Conservation (phyloP, 2,113 vertebrate genomes). For the Hippocampus zosterae region DNA sequence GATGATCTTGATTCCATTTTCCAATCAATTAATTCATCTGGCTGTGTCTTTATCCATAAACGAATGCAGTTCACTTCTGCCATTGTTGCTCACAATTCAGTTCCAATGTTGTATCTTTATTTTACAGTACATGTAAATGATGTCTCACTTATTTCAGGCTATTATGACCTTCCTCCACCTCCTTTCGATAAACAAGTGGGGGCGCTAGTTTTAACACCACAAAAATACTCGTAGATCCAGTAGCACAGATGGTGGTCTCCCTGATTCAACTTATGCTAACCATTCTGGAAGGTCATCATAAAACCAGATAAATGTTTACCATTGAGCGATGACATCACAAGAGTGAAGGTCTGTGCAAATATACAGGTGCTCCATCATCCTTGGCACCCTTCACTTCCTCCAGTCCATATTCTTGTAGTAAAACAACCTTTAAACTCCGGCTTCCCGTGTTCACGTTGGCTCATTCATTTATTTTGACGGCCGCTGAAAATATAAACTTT, state of each 20-base stretch:
- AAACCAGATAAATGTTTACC: conserved; percentile 63
- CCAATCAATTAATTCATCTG: no score
- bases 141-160: conserved; percentile 12
- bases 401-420: conserved; percentile 44
- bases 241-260: conserved; percentile 44
- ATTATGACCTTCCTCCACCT: conserved; percentile 22
- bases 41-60: no score
- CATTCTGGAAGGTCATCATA: conserved; percentile 37
- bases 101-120: neutral
- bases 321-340: conserved; percentile 66
- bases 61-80: no score
- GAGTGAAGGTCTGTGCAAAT: conserved; percentile 60
- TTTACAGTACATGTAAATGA: neutral
- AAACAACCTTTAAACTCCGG: conserved; percentile 39
- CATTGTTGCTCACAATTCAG: neutral
- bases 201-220: conserved; percentile 10
- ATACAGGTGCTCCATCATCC: conserved; percentile 48
- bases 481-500: conserved; percentile 69
- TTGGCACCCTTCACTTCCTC: conserved; percentile 31
- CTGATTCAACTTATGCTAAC: conserved; percentile 38
- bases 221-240: conserved; percentile 15
- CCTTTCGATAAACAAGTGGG: conserved; percentile 24
- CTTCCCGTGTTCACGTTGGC: conserved; percentile 45
- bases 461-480: conserved; percentile 68
- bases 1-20: no score